A percentile compares a stretch with the other conserved stretches of the same genome.
Evolutionary conservation across 2,797 vertebrate genomes (phyloP).

Genomic region (Peromyscus attwateri): DNA sequence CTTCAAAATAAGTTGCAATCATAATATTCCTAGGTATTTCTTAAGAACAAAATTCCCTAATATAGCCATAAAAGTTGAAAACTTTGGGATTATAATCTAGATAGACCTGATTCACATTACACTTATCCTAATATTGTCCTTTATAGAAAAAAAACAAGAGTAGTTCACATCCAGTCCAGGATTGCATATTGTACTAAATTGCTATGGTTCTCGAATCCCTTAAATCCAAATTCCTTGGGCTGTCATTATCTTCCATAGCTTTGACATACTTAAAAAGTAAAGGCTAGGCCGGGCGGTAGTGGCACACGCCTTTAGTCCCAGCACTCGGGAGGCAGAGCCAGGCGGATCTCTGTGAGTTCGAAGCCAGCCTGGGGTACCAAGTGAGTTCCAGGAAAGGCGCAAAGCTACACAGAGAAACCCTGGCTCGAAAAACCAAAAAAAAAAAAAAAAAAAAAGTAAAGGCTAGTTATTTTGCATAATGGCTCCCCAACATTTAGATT

Average conservation of each 20-base stretch:
- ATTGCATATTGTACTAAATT: background rate
- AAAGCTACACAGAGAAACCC: too few relatives aligned
- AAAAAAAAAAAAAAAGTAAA: constrained; percentile 37
- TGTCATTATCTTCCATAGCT: constrained; percentile 19
- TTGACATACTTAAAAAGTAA: constrained; percentile 42
- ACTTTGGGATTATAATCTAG: constrained; percentile 45
- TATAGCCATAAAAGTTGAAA: constrained; percentile 51
- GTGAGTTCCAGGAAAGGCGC: too few relatives aligned
- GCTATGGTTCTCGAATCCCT: background rate
- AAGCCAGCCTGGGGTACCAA: too few relatives aligned
- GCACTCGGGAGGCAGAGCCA: too few relatives aligned
- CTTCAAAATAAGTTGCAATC: constrained; percentile 24
- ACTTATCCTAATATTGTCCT: constrained; percentile 14
- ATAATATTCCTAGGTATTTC: constrained; percentile 38
- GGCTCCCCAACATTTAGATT: constrained; percentile 13
- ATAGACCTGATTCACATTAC: constrained; percentile 33
- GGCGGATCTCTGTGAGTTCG: too few relatives aligned
- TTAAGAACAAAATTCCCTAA: constrained; percentile 43
- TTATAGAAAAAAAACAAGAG: background rate
- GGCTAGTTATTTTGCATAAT: background rate
- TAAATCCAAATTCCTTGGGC: constrained; percentile 28
- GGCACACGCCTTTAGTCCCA: too few relatives aligned
- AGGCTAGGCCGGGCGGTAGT: too few relatives aligned
- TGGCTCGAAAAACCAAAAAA: too few relatives aligned
- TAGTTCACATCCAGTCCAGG: background rate